Percentiles rank a stretch among this genome's conserved stretches.
These are phyloP conservation scores for Hemibagrus guttatus DNA, from an alignment of 2,797 vertebrate genomes.

Conservation along the genomic window DNA sequence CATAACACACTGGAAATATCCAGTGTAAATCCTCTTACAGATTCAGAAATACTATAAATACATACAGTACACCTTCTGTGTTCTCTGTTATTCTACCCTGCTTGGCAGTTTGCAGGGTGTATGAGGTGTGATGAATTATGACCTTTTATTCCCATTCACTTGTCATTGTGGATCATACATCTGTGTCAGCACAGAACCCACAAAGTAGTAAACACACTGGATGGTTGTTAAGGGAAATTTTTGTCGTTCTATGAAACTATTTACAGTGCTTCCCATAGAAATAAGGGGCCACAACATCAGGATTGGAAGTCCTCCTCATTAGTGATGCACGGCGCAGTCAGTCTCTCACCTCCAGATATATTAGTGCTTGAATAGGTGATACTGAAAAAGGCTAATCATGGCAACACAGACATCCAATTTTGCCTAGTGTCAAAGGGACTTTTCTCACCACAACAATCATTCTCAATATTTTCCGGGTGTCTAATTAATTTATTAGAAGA, in stretches of 20 bases:
- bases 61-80: neutral
- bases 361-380: neutral
- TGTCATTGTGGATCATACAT: neutral
- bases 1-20: slow-evolving; percentile 1
- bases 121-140: neutral
- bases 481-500: neutral
- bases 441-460: neutral
- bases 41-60: neutral
- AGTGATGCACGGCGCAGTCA: neutral
- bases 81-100: neutral
- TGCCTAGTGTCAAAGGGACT: neutral
- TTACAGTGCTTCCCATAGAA: neutral
- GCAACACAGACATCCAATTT: neutral
- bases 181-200: neutral
- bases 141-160: neutral
- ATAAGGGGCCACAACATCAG: neutral
- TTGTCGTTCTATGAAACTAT: neutral
- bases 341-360: neutral
- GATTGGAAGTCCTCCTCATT: neutral
- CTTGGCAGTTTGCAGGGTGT: neutral
- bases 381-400: neutral
- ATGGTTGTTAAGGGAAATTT: neutral
- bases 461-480: no score
- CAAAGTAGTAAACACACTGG: neutral
- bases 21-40: neutral